These are phyloP conservation scores for Pimephales promelas DNA, from an alignment of 2,113 vertebrate species.

Conservation along the genomic window DNA sequence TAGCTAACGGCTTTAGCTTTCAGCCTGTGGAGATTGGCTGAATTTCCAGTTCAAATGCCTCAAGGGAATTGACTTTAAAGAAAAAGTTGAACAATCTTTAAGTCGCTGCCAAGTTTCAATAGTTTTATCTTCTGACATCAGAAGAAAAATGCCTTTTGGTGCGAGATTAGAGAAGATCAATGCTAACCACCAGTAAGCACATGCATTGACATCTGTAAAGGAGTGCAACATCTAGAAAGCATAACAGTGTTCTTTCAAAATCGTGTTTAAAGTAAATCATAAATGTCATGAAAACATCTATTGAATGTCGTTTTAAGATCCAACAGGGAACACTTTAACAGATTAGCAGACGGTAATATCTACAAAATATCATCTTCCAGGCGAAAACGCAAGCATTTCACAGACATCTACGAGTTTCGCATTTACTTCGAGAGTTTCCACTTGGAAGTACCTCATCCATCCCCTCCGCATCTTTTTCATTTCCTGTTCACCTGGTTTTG, in stretches of 20 bases:
- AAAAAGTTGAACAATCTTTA: neutral
- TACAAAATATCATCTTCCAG: constrained; percentile 13
- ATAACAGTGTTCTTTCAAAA: neutral
- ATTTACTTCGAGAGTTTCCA: constrained; percentile 10
- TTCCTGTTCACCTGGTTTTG: constrained; percentile 44
- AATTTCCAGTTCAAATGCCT: neutral
- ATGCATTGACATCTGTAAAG: neutral
- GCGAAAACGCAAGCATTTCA: constrained; percentile 25
- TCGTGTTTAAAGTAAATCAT: neutral
- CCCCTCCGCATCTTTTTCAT: constrained; percentile 53
- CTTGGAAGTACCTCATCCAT: constrained; percentile 29
- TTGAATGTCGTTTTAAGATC: neutral
- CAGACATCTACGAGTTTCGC: neutral
- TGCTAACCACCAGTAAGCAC: constrained; percentile 11
- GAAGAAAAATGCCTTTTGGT: constrained; percentile 22
- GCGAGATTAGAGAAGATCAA: neutral
- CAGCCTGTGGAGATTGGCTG: neutral
- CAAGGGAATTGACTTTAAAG: constrained; percentile 26
- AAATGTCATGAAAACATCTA: constrained; percentile 20
- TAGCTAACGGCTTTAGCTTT: constrained; percentile 3
- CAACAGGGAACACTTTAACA: neutral
- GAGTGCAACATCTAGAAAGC: neutral
- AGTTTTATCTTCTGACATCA: constrained; percentile 20
- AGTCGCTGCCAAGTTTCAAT: constrained; percentile 26
- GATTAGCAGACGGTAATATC: constrained; percentile 1